phyloP scores from a whole-genome alignment of 2,888 invertebrate species.

The Deilephila elpenor region DNA sequence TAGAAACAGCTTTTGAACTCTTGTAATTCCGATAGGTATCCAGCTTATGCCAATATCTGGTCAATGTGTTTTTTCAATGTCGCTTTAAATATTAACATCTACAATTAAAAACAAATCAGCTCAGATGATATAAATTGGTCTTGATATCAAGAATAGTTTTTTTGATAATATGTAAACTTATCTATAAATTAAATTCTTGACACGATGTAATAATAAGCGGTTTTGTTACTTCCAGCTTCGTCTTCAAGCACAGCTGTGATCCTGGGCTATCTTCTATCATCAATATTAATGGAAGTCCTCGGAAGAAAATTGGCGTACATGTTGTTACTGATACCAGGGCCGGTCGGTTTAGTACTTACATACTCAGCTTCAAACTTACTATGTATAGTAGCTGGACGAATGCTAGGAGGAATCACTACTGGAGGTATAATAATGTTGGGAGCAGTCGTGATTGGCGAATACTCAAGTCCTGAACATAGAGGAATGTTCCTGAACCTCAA shows the following conservation, averaged over 20 bases:
- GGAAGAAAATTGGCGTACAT: constrained; percentile 76
- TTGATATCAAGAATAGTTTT: too few relatives aligned
- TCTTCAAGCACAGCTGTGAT: constrained; percentile 47
- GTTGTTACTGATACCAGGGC: constrained; percentile 63
- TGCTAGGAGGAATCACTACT: constrained; percentile 65
- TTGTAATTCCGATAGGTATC: too few relatives aligned
- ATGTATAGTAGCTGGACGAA: constrained; percentile 51
- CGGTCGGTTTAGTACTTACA: constrained; percentile 78
- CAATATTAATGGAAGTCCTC: constrained; percentile 46
- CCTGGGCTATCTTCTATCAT: constrained; percentile 45
- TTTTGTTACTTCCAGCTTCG: constrained; percentile 45
- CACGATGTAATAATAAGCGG: neutral
- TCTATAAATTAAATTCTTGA: too few relatives aligned
- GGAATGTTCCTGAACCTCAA: constrained; percentile 60
- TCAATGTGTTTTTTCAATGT: too few relatives aligned
- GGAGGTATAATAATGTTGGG: constrained; percentile 72
- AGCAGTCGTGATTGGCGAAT: constrained; percentile 63
- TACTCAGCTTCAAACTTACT: constrained; percentile 56
- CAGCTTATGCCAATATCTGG: too few relatives aligned
- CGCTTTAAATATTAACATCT: too few relatives aligned
- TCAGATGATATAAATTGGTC: too few relatives aligned
- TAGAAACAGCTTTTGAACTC: too few relatives aligned
- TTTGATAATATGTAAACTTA: too few relatives aligned
- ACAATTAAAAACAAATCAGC: too few relatives aligned
- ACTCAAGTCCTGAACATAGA: constrained; percentile 55